Evolutionary conservation across 2,888 invertebrate species (phyloP), one percentile per base, ranked within the genome.

Genomic region (Zaprionus lineosus): DNA sequence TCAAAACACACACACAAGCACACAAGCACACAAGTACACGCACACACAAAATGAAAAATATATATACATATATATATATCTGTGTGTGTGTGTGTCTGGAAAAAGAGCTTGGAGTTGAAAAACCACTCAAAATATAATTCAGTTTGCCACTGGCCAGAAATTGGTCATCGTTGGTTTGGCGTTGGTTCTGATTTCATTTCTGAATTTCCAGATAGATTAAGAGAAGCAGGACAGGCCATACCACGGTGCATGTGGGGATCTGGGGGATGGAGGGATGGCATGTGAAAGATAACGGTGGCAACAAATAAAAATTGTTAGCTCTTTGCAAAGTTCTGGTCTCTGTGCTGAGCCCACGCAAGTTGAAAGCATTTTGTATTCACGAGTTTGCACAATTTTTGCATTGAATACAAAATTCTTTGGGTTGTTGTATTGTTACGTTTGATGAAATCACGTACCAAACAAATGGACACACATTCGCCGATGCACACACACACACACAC

Each of bases 381-480:
- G 82, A 74, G 82, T 73, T 78, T 84, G 83, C 78, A 82, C 84
- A 84, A 84, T 78, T 82, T 81, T 76, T 82, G 81, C 83, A 83
- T 82, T 82, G 79, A 83, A 82, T 82, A 82, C 74, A 66, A 75
- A 84, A 82, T 72, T 84, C 79, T 78, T 82, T 75, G 46, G 53
- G 65, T 65, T 43, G 64, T 59, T 65, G 74, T 68, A 53, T 69
- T 77, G 68, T 79, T 82, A 70, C 72, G 82, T 84, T 78, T 81
- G 83, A 82, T 82, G 83, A 83, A 84, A 84, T 78, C 81, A 82
- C 81, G 81, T 82, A 84, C 59, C 68, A 68, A n/a, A 66, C 66
- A 70, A 68, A 56, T 55, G 58, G 6, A 24, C n/a, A 24, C 8
- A 19, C 19, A n/a, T n/a, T n/a, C n/a, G n/a, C n/a, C n/a, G n/a